A percentile compares a stretch with the other conserved stretches of the same genome.
Conservation (phyloP, 1,140 invertebrate genomes). For the Drosophila setifemur region DNA sequence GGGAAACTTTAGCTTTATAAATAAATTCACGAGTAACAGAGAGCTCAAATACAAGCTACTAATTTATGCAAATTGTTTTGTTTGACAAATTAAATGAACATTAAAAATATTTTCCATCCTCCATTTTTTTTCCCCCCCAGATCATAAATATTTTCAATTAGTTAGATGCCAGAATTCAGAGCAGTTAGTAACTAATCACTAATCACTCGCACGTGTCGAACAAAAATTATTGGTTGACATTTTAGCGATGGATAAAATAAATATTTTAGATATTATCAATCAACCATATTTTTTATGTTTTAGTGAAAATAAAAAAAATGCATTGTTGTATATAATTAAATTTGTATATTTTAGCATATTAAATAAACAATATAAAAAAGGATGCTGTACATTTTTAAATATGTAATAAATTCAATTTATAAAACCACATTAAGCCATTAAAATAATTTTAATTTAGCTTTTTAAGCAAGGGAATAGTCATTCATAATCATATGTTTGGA, state of each 20-base stretch:
- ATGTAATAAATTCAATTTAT: no score
- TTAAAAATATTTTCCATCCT: constrained; percentile 31
- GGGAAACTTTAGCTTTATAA: constrained; percentile 43
- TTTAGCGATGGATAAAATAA: not conserved
- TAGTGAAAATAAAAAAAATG: no score
- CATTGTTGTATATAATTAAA: no score
- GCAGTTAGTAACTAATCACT: not conserved
- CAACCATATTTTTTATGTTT: no score
- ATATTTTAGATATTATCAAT: no score
- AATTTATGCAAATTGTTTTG: constrained; percentile 56
- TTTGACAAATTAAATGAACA: constrained; percentile 60
- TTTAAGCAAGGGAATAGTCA: no score
- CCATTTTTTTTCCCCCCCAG: not conserved
- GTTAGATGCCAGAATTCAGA: not conserved
- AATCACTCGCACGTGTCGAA: constrained; percentile 8
- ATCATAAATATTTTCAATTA: constrained; percentile 38
- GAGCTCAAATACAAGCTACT: constrained; percentile 22
- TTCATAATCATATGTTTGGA: no score
- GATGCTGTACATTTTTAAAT: no score
- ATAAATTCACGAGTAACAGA: constrained; percentile 41
- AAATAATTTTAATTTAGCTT: no score
- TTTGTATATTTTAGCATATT: no score
- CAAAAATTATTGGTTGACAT: not conserved
- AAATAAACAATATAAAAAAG: no score
- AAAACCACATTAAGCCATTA: no score